Base-by-base conservation (phyloP, 1,140 invertebrate genomes). In the Carposina sasakii region DNA sequence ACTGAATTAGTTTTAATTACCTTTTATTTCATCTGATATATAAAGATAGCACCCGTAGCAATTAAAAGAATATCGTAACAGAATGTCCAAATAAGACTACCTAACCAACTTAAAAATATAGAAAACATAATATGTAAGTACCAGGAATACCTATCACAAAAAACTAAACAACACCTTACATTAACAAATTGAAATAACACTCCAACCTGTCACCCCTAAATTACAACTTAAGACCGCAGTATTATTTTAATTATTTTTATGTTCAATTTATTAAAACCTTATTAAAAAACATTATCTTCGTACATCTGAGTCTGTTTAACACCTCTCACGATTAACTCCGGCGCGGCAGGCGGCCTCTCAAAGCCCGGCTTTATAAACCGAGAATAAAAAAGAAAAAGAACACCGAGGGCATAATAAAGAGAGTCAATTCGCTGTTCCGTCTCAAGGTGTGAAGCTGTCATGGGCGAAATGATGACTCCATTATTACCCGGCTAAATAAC, bases 361-460 rank as follows among this genome's bases (percentile, higher is more conserved):
- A 79, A 79, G 72, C 42, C n/a, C n/a, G n/a, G 51, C 53, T 30
- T 78, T 67, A 61, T 71, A 73, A 73, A 76, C 57, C 42, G 52
- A 57, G 62, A 58, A 58, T 46, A 51, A 62, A 40, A 30, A 34
- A 45, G n/a, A 45, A 43, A 24, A 72, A 74, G 49, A 45, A 45
- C 34, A 28, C 51, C 37, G 44, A 49, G 55, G 60, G 52, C 45
- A 68, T 74, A 72, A 74, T 76, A 74, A 74, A 66, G 67, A 71
- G 63, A 72, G 69, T 68, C 63, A 66, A 72, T 71, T 72, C 64
- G 63, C 67, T 48, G 48, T 44, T 45, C 52, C 57, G 63, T 61
- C 63, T 69, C 67, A 61, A 78, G 72, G 76, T 81, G 76, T 81
- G 74, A 76, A 79, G 69, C 76, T 81, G 76, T 77, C 76, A 77